These are phyloP conservation scores for Dynastes hyllus DNA, from an alignment of 2,888 invertebrate species.

Conservation along the genomic window DNA sequence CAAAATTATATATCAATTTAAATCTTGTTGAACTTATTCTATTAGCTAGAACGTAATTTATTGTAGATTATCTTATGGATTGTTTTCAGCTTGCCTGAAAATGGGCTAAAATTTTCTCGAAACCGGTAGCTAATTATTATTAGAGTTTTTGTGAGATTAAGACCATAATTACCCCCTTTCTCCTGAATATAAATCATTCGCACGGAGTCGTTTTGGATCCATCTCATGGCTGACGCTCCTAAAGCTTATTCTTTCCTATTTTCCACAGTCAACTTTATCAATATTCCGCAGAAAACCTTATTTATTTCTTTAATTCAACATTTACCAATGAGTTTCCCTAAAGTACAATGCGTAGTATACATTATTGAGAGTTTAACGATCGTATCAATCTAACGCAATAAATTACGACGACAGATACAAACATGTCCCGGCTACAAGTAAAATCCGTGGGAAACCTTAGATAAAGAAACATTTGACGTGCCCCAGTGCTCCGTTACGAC, in stretches of 20 bases:
- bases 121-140: too few relatives aligned
- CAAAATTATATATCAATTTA: too few relatives aligned
- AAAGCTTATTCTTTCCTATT: neutral
- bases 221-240: too few relatives aligned
- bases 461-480: slow-evolving; percentile 16
- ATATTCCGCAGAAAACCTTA: neutral
- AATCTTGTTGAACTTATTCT: too few relatives aligned
- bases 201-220: too few relatives aligned
- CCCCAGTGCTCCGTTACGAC: neutral
- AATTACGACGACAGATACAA: neutral
- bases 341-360: neutral
- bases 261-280: neutral
- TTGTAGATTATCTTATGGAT: too few relatives aligned
- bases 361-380: neutral
- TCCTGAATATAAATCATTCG: too few relatives aligned
- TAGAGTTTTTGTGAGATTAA: too few relatives aligned
- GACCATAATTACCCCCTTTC: too few relatives aligned
- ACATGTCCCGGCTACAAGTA: neutral
- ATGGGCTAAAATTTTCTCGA: too few relatives aligned
- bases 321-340: neutral
- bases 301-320: neutral
- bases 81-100: too few relatives aligned
- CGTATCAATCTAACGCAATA: neutral
- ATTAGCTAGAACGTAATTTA: too few relatives aligned
- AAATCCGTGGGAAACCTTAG: slow-evolving; percentile 1